These are phyloP conservation scores for Thaumetopoea pityocampa DNA, from an alignment of 1,140 invertebrate genomes.

Conservation along the genomic window DNA sequence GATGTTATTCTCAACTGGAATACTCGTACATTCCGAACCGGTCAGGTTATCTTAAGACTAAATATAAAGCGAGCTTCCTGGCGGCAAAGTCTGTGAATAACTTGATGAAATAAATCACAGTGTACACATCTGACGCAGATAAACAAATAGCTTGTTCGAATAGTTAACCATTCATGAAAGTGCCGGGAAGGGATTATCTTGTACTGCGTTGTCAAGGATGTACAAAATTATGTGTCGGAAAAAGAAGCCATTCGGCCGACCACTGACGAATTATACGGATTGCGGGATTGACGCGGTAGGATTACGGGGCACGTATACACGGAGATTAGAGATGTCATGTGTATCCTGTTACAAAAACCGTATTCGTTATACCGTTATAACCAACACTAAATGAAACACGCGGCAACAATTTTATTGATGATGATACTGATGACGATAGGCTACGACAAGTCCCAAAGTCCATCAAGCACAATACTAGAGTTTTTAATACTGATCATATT, in stretches of 20 bases:
- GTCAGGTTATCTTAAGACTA: conserved; percentile 9
- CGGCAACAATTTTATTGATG: too few species aligned
- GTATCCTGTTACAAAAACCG: conserved; percentile 3
- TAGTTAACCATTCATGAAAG: conserved; percentile 1
- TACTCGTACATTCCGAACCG: conserved; percentile 7
- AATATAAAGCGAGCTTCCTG: conserved; percentile 5
- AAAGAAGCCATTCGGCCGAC: conserved; percentile 1
- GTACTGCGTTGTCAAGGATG: conserved; percentile 5
- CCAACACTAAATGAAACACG: too few species aligned
- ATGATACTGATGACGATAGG: too few species aligned
- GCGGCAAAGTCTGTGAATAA: conserved; percentile 6
- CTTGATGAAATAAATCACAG: conserved; percentile 14
- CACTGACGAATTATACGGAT: conserved; percentile 18
- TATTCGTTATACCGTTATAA: neutral
- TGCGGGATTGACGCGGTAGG: conserved; percentile 9
- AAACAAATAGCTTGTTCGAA: conserved; percentile 11
- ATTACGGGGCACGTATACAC: conserved; percentile 14
- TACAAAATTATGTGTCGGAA: conserved; percentile 7
- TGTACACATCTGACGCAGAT: conserved; percentile 3
- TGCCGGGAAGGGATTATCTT: conserved; percentile 1
- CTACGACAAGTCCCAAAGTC: too few species aligned
- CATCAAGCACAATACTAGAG: too few species aligned
- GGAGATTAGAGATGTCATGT: conserved; percentile 15
- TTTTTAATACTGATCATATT: too few species aligned
- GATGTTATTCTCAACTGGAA: conserved; percentile 1